Base-by-base conservation (phyloP, 92 coral and sea anemone species). In the Galaxea fascicularis region DNA sequence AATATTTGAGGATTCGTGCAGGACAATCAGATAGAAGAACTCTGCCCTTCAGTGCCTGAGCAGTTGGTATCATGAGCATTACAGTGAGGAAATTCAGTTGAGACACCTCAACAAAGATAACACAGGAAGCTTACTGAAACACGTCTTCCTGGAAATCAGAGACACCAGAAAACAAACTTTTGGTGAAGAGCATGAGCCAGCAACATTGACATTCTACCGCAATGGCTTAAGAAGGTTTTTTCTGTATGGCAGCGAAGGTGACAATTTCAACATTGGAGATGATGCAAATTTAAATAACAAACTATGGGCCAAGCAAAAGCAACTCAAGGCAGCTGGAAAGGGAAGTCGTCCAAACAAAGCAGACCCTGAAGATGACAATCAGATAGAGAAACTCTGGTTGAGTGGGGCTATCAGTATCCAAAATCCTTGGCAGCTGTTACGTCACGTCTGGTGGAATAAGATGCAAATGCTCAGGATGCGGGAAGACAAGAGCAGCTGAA, bases 321-420 rank as follows among this genome's bases (percentile, higher is more conserved):
- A 71, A 65, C 79, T 71, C 30, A 86, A 86, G 39, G 71, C 85
- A 0, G 52, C 30, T 1, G 90, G 80, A 11, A 78, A 59, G 65
- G 90, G 80, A 68, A 87, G 53, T 31, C 72, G 71, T 31, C 84
- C 84, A n/a, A 52, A 68, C 44, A 53, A 54, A 67, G 82, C 78
- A 28, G 64, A 86, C 45, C 85, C 89, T 29, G 49, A 77, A 41
- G 89, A 86, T 47, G 85, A 78, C 20, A 71, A 85, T 17, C 84
- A 85, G 25, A 51, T 86, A 31, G 89, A 54, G 16, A 85, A 20
- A 57, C 67, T 86, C 29, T 85, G 84, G 77, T 51, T 10, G 41
- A 69, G 78, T n/a, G 89, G 89, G n/a, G n/a, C n/a, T n/a, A n/a
- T n/a, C n/a, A n/a, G n/a, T n/a, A n/a, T n/a, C n/a, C n/a, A n/a